Evolutionary conservation across 2,888 invertebrate genomes (phyloP), one percentile per base, ranked within the genome.

Genomic region (Pheosia gnoma): DNA sequence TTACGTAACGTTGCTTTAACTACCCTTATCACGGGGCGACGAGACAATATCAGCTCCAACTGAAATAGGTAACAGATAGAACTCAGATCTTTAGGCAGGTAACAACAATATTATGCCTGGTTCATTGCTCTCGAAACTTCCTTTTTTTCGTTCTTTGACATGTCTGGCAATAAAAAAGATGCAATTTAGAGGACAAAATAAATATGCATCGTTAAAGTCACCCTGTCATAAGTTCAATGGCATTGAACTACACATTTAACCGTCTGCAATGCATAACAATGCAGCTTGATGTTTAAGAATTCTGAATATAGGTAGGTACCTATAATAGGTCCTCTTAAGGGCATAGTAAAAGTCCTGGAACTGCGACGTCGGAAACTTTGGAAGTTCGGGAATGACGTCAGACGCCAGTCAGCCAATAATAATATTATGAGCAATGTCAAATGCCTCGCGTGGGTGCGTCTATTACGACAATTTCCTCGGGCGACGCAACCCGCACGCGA

Each of bases 391-490:
- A 11, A 9, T 53, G 53, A 53, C 53, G 37, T 36, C 37, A 37
- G 36, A 25, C 25, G n/a, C 8, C 38, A 9, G 11, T 13, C 36
- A 13, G 38, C 53, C 57, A n/a, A 53, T 39, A 41, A n/a, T 11
- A 52, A 60, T 47, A 57, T 58, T 55, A 58, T 11, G 47, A 60
- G 41, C 84, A 86, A 83, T 82, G 82, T 81, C 81, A 84, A 80
- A 78, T 80, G 71, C 72, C 73, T 83, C 74, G 85, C 85, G 87
- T 88, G 86, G 86, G 84, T 68, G 75, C 66, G 70, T 74, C 77
- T 72, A 82, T 80, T 80, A 82, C 63, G 74, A 78, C 74, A 75
- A 73, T 80, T 77, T 76, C 80, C 79, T 79, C 76, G 80, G 73
- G 71, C 70, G 59, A 65, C 68, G 67, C 72, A 77, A 73, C 75